phyloP scores from a whole-genome alignment of 2,113 vertebrate genomes.

The Tetrax tetrax region DNA sequence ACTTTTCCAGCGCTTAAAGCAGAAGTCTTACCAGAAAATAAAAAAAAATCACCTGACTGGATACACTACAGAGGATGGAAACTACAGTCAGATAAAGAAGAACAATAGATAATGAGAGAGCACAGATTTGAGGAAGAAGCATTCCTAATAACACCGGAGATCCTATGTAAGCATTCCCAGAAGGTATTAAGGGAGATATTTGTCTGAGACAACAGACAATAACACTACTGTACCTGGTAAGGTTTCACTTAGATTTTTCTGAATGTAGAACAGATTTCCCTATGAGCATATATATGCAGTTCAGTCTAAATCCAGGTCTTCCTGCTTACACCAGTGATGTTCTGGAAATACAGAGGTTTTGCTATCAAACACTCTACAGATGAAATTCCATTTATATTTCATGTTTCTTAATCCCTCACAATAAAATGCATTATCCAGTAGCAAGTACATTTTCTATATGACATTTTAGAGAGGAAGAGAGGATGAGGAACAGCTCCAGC shows the following conservation, averaged over 20 bases:
- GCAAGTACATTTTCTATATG: background rate
- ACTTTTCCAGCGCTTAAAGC: background rate
- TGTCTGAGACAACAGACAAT: background rate
- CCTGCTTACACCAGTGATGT: background rate
- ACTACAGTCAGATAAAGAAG: background rate
- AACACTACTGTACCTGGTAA: background rate
- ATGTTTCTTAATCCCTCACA: background rate
- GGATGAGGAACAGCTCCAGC: background rate
- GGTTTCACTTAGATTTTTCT: background rate
- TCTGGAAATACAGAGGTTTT: background rate
- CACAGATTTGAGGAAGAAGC: background rate
- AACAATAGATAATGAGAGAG: background rate
- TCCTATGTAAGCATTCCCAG: background rate
- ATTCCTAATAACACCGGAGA: background rate
- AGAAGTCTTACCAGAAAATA: background rate
- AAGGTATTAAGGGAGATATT: background rate
- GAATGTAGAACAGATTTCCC: background rate
- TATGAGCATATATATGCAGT: background rate
- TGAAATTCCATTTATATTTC: background rate
- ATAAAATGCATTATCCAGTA: background rate
- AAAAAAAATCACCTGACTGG: background rate
- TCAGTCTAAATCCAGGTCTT: background rate
- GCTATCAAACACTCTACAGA: background rate
- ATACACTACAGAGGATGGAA: background rate
- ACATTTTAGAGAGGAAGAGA: background rate